Evolutionary conservation across 2,888 invertebrate genomes (phyloP), one percentile per base, ranked within the genome.

Genomic region (Amblyjoppa proteus): DNA sequence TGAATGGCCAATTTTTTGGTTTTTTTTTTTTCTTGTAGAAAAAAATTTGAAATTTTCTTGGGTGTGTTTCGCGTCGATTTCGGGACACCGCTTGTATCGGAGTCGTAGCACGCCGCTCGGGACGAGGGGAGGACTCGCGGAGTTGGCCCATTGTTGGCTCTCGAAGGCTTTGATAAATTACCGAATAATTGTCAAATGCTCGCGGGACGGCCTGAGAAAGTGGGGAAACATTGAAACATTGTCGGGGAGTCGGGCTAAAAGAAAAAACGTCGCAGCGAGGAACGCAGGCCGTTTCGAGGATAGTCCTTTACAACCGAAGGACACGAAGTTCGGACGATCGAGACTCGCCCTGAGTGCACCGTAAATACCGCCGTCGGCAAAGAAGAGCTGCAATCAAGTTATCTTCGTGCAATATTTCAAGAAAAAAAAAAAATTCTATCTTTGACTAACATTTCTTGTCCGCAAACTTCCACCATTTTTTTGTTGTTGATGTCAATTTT

Each of bases 181-280:
- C 93, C 93, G 94, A 94, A 94, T 94, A 94, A 94, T 94, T 94
- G 94, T 93, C 92, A 93, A 94, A 93, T 91, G 91, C 83, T 77
- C 76, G 78, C 77, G 71, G 70, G 53, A 25, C 91, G 89, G 92
- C 89, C 75, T 88, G 85, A 68, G 82, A 75, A 82, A 78, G 81
- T 68, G 69, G 64, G 84, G 70, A 82, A 82, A 88, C 86, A 20
- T 20, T 81, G 76, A 83, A 87, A 74, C 53, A 38, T 71, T 49
- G 28, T 64, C 69, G 64, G 53, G 56, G 74, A 84, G 74, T 81
- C 64, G 70, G 45, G 41, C 41, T 53, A 71, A 58, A 58, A 58
- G 58, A 28, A 28, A 28, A 58, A 25, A 28, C 58, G 45, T 28
- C 3, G 11, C 58, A 28, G 28, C 58, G 58, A 13, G 58, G 13